A percentile compares a stretch with the other conserved stretches of the same genome.
Conservation (phyloP, 2,113 vertebrate genomes). For the Sigmodon hispidus region DNA sequence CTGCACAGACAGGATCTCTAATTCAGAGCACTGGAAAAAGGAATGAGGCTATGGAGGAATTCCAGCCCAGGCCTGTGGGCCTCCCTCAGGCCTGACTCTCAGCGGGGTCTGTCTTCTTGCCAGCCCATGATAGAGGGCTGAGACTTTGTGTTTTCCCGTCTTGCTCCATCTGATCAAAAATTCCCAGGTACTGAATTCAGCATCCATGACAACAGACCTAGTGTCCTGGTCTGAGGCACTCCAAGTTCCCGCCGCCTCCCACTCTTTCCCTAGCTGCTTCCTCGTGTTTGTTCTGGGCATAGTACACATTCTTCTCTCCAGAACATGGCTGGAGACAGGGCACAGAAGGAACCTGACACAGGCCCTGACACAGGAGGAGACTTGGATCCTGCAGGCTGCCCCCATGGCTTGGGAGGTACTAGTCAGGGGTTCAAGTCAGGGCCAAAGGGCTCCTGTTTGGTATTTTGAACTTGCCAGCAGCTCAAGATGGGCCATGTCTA, state of each 20-base stretch:
- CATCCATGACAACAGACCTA: not conserved
- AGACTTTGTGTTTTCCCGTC: not conserved
- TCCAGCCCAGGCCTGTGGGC: not conserved
- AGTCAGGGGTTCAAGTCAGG: not conserved
- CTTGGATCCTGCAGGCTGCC: not conserved
- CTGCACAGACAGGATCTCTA: not conserved
- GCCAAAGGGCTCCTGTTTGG: not conserved
- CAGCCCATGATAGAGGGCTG: not conserved
- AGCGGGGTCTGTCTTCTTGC: not conserved
- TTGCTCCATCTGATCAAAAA: not conserved
- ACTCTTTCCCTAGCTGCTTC: not conserved
- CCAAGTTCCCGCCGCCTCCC: not conserved
- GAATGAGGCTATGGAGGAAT: not conserved
- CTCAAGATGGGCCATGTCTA: not conserved
- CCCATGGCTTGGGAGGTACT: not conserved
- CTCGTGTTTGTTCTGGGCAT: slow-evolving; percentile 70
- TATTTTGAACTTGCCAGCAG: not conserved
- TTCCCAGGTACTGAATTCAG: not conserved
- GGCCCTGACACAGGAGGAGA: slow-evolving; percentile 55
- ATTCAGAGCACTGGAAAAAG: not conserved
- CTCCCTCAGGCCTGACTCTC: not conserved
- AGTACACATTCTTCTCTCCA: slow-evolving; percentile 68
- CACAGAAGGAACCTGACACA: slow-evolving; percentile 26
- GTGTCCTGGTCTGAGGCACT: not conserved
- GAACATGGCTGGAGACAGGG: slow-evolving; percentile 62